Percentiles rank a stretch among this genome's conserved stretches.
Conservation (phyloP, 2,113 vertebrate genomes). For the Choloepus hoffmanni region DNA sequence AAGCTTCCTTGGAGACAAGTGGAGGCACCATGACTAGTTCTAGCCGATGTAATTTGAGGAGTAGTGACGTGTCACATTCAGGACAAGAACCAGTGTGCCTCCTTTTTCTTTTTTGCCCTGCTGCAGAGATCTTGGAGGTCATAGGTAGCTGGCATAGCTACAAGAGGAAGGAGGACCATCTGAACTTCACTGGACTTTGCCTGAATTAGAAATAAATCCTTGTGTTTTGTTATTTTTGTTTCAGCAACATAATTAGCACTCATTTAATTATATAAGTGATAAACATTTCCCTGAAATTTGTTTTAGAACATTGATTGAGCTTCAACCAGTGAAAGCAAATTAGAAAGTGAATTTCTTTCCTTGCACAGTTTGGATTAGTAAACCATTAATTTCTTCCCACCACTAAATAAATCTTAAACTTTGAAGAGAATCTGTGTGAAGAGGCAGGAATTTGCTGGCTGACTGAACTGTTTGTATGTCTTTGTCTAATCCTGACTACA, state of each 20-base stretch:
- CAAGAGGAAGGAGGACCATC: neutral
- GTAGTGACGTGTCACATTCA: neutral
- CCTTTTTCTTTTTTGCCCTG: neutral
- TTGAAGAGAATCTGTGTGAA: neutral
- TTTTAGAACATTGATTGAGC: neutral
- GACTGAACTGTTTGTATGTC: neutral
- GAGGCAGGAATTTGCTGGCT: neutral
- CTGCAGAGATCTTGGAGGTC: neutral
- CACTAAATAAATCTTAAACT: neutral
- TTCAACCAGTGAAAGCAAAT: neutral
- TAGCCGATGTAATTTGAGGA: neutral
- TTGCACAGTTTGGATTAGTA: neutral
- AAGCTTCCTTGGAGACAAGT: neutral
- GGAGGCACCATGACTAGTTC: neutral
- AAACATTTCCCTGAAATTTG: neutral
- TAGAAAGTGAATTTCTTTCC: neutral
- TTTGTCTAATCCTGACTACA: neutral
- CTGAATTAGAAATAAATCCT: slow-evolving; percentile 16
- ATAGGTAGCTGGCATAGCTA: neutral
- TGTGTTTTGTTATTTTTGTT: neutral
- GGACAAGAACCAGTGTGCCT: neutral
- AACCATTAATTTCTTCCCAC: neutral
- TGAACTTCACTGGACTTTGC: neutral
- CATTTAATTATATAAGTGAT: neutral
- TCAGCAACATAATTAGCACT: neutral